Base-by-base conservation (phyloP, 1,140 invertebrate genomes). In the Proales similis region DNA sequence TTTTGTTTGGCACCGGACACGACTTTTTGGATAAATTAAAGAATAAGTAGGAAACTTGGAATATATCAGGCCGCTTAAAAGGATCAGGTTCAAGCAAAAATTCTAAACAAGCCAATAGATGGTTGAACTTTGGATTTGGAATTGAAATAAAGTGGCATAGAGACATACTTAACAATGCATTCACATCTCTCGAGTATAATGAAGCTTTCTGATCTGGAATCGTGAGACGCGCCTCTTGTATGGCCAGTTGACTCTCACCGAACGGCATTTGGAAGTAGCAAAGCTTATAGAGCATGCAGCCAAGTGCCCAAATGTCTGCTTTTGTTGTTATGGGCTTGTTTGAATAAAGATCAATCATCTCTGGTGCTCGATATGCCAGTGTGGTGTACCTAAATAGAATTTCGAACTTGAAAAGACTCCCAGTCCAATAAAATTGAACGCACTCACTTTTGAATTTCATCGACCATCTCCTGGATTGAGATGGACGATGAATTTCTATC, bases 301-400 rank as follows among this genome's bases (percentile, higher is more conserved):
- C 90, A 14, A 92, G 74, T 26, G 90, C 87, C 88, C 88, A 91
- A 72, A 92, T 88, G 79, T 92, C 89, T 39, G 86, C 81, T 78
- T 91, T 91, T 4, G 85, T 88, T n/a, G 88, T 88, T 61, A 94
- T 90, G 19, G 83, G 76, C 76, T 86, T 86, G 20, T 85, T 86
- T 66, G 80, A 82, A 74, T 93, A 95, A 66, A 95, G 80, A 77
- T 95, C 90, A 26, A 95, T 83, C 91, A 95, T 94, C 80, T 95
- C 91, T 19, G 91, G 91, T 14, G 89, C 82, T 68, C 90, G 82
- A 74, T 95, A 94, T 43, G 87, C 86, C 14, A 94, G 75, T 1
- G 91, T 95, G 3, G 90, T 95, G 72, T 94, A 93, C 70, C 78
- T 79, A 64, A 14, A 67, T 68, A 32, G 36, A 46, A 17, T 9